Evolutionary conservation across 1,140 invertebrate species (phyloP), one percentile per base, ranked within the genome.

Genomic region (Neodiprion lecontei): DNA sequence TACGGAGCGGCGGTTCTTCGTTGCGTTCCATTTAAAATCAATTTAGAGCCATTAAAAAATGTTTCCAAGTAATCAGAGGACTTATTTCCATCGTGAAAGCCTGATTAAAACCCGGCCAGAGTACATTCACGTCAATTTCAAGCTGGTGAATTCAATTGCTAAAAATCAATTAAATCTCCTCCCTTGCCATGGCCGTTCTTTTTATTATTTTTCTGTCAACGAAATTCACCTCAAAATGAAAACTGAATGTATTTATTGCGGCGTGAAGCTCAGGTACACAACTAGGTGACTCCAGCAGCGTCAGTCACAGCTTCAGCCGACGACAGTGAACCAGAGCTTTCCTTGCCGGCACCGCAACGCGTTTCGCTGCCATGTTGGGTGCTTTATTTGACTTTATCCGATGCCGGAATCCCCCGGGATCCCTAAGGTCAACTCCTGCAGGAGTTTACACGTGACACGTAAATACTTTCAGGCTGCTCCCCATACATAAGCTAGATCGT

Each of bases 391-490:
- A 47, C 67, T 23, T 69, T 21, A 69, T 69, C 67, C 67, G 7
- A 23, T 69, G 40, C 67, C 7, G 12, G 7, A 69, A 47, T 69
- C 67, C 67, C 67, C 10, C 40, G 23, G 67, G 67, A 69, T 17
- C 40, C 12, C 21, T 69, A 47, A 69, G 67, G 67, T 69, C 40
- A 69, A 21, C 40, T 69, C 9, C 40, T 21, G 67, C 17, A 69
- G 14, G 67, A 69, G 67, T 47, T 69, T 69, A 69, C 67, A 47
- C 67, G 9, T 14, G 40, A 69, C 67, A 69, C 67, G 67, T 69
- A 69, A 69, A 69, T 69, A 69, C 67, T 69, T 69, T 69, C 40
- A 69, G 21, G 10, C 40, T 47, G 28, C 28, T 40, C 28, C 28
- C 28, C 28, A 40, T 14, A 65, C 61, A 65, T 40, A 40, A 40